Evolutionary conservation across 1,140 invertebrate species (phyloP), one percentile per base, ranked within the genome.

Genomic region (Zaprionus taronus): DNA sequence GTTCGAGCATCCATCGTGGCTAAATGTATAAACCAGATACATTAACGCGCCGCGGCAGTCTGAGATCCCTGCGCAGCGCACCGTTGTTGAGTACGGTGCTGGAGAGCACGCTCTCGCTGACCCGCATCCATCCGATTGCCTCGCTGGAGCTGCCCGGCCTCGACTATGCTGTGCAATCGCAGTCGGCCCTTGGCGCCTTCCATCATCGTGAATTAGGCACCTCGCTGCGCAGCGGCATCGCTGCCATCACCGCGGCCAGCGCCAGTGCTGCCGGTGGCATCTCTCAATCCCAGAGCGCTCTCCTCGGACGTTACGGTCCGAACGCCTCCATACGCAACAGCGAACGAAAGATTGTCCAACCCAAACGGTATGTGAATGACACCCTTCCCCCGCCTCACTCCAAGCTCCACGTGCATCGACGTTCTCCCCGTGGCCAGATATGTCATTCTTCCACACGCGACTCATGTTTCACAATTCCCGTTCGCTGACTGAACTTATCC

Each of bases 1-100:
- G 61, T 14, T 63, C 11, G 47, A 51, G 28, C 47, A 28, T 20
- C 47, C 17, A 65, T 56, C 22, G 20, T 28, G 67, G 17, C 77
- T 87, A 90, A 90, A 92, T 92, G 91, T 92, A 92, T 92, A 92
- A 92, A 60, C 74, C 84, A 69, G 91, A 92, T 60, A 82, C 91
- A 36, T 73, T 91, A 41, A 91, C 85, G 75, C 83, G 91, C 68
- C 91, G 91, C 77, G 91, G 91, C 90, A 92, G 91, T 82, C 81
- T 92, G 61, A 92, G 91, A 91, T 92, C 91, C 77, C 91, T 92
- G 73, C 90, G 91, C 76, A 92, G 91, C 77, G 91, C 91, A 47
- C 91, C 91, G 57, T 76, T 92, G 65, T 83, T 92, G 15, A 92
- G 91, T 60, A 92, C 91, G 72, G 91, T 92, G 51, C 66, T 92